Conservation (phyloP, 2,888 invertebrate species). For the Phoronis australis region DNA sequence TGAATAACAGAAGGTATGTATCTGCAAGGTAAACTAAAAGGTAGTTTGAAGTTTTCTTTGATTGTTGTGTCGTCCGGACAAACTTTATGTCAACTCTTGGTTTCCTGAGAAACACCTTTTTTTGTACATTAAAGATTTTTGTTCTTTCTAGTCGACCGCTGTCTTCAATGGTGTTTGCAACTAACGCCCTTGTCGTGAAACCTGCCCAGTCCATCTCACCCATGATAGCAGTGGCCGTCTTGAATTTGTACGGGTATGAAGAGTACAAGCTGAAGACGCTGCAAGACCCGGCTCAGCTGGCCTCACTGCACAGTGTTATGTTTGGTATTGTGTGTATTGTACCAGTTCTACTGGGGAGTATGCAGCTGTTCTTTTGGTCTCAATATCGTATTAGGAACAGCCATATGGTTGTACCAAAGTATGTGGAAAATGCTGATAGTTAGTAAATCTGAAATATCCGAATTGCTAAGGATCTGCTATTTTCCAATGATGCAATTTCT, state of each 20-base stretch:
- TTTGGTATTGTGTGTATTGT: not conserved
- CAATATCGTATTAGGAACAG: not conserved
- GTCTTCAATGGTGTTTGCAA: conserved; percentile 46
- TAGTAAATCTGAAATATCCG: too few relatives aligned
- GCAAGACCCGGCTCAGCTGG: not conserved
- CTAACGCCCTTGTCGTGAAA: conserved; percentile 46
- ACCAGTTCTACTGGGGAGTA: not conserved
- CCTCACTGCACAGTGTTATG: not conserved
- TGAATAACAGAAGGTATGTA: conserved; percentile 35
- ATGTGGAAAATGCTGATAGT: too few relatives aligned
- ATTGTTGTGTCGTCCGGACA: too few relatives aligned
- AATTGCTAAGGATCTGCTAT: too few relatives aligned
- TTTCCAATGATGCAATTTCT: too few relatives aligned
- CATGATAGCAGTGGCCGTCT: conserved; percentile 39
- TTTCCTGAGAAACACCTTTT: too few relatives aligned
- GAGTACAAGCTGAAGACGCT: not conserved
- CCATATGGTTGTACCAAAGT: not conserved
- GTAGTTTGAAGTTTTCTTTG: too few relatives aligned
- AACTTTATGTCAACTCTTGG: too few relatives aligned
- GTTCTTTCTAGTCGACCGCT: conserved; percentile 36
- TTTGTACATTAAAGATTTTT: too few relatives aligned
- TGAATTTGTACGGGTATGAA: conserved; percentile 41
- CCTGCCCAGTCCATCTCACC: conserved; percentile 47
- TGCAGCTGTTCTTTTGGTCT: not conserved
- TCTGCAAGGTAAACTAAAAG: not conserved